These are phyloP conservation scores for Zenarchopterus dispar DNA, from an alignment of 2,797 vertebrate species.

Conservation along the genomic window DNA sequence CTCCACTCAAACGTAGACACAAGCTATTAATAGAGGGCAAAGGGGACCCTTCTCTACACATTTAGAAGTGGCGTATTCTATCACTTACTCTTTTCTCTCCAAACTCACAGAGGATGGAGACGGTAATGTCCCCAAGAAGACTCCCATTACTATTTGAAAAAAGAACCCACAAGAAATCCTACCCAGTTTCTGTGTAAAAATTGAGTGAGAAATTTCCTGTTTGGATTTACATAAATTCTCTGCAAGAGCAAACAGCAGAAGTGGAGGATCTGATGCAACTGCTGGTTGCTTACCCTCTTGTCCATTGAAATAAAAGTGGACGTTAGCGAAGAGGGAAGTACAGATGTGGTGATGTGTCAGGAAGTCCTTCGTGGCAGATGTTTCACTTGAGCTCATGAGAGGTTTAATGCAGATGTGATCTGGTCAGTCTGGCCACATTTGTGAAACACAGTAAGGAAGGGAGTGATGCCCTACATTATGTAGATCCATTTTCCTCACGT, in stretches of 20 bases:
- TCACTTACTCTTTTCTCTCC: neutral
- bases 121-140: slow-evolving; percentile 10
- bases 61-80: neutral
- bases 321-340: slow-evolving; percentile 38
- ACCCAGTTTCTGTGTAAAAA: slow-evolving; percentile 11
- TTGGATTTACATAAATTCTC: slow-evolving; percentile 9
- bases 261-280: slow-evolving; percentile 8
- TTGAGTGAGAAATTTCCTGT: slow-evolving; percentile 31
- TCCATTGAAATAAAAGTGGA: slow-evolving; percentile 4
- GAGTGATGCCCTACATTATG: too few species aligned
- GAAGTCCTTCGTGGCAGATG: slow-evolving; percentile 12
- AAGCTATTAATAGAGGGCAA: slow-evolving; percentile 1
- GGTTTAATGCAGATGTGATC: too few species aligned
- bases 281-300: neutral
- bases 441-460: too few species aligned
- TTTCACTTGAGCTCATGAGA: neutral
- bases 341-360: slow-evolving; percentile 22
- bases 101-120: neutral
- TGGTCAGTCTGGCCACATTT: too few species aligned
- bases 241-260: slow-evolving; percentile 8
- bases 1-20: slow-evolving; percentile 31
- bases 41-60: neutral
- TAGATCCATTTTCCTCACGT: too few species aligned
- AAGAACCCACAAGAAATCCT: neutral
- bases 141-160: slow-evolving; percentile 9